phyloP scores from a whole-genome alignment of 2,113 vertebrate species.

The Sphyrna mokarran region DNA sequence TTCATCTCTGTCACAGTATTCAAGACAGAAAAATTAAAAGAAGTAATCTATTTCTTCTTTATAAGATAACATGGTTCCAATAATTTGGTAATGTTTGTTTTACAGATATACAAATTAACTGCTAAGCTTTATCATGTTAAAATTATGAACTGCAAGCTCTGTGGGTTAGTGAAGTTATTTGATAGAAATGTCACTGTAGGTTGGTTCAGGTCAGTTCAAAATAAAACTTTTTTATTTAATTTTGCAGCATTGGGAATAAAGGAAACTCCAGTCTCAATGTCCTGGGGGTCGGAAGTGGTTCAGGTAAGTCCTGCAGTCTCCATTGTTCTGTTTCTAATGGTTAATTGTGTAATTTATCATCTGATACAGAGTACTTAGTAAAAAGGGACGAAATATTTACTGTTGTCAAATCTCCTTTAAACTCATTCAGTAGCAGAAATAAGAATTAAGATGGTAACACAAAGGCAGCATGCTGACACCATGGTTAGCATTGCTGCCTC shows the following conservation, averaged over 20 bases:
- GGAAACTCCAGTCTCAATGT: constrained; percentile 66
- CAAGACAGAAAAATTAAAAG: neutral
- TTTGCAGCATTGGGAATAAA: constrained; percentile 61
- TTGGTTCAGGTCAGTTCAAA: constrained; percentile 36
- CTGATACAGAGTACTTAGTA: neutral
- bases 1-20: neutral
- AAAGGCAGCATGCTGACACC: too few species aligned
- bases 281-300: constrained; percentile 71
- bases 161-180: neutral
- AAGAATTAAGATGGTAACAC: neutral
- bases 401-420: neutral
- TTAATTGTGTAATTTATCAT: neutral
- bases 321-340: neutral
- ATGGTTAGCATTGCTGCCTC: too few species aligned
- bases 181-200: neutral
- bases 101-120: neutral
- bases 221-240: constrained; percentile 37
- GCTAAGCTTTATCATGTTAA: neutral
- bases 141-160: neutral
- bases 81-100: neutral
- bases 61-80: too few species aligned
- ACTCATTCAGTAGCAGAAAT: neutral
- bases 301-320: constrained; percentile 58
- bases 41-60: neutral
- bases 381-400: neutral